Conservation (phyloP, 2,797 vertebrate genomes). For the Tragelaphus eurycerus region DNA sequence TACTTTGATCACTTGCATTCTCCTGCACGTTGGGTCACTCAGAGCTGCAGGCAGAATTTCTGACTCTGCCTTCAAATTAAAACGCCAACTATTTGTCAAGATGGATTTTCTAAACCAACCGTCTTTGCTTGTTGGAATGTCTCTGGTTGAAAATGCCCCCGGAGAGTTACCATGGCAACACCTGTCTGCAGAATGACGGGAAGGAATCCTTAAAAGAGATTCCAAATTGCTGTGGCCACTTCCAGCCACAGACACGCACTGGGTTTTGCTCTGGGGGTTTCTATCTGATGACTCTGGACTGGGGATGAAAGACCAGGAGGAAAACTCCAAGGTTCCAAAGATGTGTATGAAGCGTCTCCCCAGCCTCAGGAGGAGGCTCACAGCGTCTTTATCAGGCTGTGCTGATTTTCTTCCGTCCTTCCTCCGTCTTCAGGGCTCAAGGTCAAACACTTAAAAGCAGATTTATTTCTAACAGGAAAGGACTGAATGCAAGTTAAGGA, state of each 20-base stretch:
- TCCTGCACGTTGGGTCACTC: neutral
- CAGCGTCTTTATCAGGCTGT: neutral
- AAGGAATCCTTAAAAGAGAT: constrained; percentile 51
- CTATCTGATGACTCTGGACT: neutral
- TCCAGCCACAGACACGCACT: neutral
- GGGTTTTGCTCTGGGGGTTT: neutral
- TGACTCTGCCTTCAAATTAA: constrained; percentile 47
- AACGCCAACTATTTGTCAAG: constrained; percentile 36
- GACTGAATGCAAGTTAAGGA: neutral
- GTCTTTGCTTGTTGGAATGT: neutral
- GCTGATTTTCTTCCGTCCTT: neutral
- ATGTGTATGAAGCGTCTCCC: neutral
- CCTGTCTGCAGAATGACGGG: neutral
- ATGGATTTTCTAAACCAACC: constrained; percentile 15
- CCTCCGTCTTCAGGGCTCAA: neutral
- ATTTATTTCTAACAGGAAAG: constrained; percentile 11
- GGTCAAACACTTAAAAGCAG: constrained; percentile 47
- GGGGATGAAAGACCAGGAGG: neutral
- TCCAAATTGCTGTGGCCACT: constrained; percentile 23
- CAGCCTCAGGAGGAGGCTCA: neutral
- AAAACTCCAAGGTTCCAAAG: neutral
- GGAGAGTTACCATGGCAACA: constrained; percentile 59
- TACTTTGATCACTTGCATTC: neutral
- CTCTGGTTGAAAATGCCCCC: constrained; percentile 5
- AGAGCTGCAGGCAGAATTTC: neutral